Base-by-base conservation (phyloP, 2,888 invertebrate genomes). In the Vannuccia rotundouncinata region DNA sequence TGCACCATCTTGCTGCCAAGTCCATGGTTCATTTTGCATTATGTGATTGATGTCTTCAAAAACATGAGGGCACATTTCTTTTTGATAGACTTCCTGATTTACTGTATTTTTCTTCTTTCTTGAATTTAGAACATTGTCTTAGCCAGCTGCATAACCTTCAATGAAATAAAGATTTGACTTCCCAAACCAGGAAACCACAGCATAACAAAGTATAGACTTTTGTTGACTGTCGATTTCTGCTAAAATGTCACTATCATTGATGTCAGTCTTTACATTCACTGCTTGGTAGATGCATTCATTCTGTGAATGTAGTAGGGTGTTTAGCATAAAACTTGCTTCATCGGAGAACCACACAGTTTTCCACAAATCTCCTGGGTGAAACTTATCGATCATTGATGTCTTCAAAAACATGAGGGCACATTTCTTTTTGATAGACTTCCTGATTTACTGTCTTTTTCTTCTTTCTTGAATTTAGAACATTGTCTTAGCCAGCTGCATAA, bases 251-350 rank as follows among this genome's bases (percentile, higher is more conserved):
- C 31, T 31, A 17, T 75, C 75, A 22, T 29, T 29, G 29, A 75
- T 75, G 75, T 75, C 75, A 75, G 75, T 75, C 31, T 75, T 75
- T 22, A 75, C 75, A 75, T 75, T 75, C 27, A 75, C 29, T 13
- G 29, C 75, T 27, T 22, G 10, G 75, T 75, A 75, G 31, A 75
- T 75, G n/a, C 30, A 29, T 29, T 75, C 75, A 75, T 75, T 75
- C 22, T 75, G 75, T 75, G 27, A 27, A 27, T 75, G 13, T 29
- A 75, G 31, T 29, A 29, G 75, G 5, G 75, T n/a, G 5, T 31
- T 22, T 29, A 75, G 31, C 31, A 31, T 29, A 27, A 75, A 75
- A 27, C 10, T 27, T 75, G 75, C 10, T 75, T 75, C 75, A 75
- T 75, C 75, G 27, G 75, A 75, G 28, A 75, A 75, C 75, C 75